These are phyloP conservation scores for Gobio occitaniae DNA, from an alignment of 2,797 vertebrate species.

Conservation along the genomic window DNA sequence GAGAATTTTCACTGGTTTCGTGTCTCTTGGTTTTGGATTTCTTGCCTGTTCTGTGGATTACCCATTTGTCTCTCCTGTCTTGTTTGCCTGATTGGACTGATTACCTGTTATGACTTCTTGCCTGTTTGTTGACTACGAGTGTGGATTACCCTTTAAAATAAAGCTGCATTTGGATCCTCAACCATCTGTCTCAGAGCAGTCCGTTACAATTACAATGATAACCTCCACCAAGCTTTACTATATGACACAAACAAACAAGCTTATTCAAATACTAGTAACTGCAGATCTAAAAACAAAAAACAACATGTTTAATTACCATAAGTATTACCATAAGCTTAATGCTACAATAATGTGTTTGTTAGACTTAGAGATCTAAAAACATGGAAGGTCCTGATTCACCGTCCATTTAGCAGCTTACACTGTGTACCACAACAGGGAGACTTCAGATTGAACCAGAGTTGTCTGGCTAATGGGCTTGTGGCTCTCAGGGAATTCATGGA, in stretches of 20 bases:
- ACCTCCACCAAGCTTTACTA: background rate
- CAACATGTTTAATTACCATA: background rate
- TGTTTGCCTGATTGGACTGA: too few species aligned
- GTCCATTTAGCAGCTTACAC: background rate
- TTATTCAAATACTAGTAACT: background rate
- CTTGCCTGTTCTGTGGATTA: too few species aligned
- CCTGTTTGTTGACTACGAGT: too few species aligned
- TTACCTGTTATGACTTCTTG: too few species aligned
- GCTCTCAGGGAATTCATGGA: background rate
- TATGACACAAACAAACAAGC: background rate
- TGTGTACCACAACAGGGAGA: background rate
- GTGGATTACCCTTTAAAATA: too few species aligned
- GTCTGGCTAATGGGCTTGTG: constrained; percentile 4
- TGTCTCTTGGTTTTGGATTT: too few species aligned
- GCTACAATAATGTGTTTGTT: background rate
- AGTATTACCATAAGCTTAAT: background rate
- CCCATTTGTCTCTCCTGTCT: too few species aligned
- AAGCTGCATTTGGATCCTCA: too few species aligned
- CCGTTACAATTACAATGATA: background rate
- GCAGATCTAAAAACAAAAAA: background rate
- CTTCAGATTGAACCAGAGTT: background rate
- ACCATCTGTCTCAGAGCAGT: too few species aligned
- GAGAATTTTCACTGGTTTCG: too few species aligned
- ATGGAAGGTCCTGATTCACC: background rate
- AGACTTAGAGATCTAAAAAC: background rate